Evolutionary conservation across 37 sponge, comb jelly and placozoan genomes (phyloP).

Genomic region (Theonella swinhoei): DNA sequence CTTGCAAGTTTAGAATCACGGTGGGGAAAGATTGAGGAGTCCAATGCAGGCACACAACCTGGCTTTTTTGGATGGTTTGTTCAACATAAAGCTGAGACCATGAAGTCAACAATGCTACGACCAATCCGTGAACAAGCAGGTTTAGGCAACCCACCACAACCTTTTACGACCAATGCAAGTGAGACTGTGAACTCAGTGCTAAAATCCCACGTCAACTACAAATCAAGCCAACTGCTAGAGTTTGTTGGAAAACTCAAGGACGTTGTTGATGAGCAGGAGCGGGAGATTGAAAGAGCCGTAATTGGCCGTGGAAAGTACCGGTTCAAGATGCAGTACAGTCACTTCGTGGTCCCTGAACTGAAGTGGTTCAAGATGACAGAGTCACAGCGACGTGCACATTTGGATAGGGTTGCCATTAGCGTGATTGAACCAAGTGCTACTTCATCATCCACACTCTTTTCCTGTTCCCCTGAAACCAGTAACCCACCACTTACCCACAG

Average conservation of each 20-base stretch:
- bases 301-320: slow-evolving; percentile 44
- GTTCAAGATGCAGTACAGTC: slow-evolving; percentile 13
- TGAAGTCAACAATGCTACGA: neutral
- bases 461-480: too few species aligned
- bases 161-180: slow-evolving; percentile 20
- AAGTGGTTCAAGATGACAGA: slow-evolving; percentile 39
- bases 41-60: neutral
- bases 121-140: slow-evolving; percentile 23
- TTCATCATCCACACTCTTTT: too few species aligned
- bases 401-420: slow-evolving; percentile 6
- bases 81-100: neutral
- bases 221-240: slow-evolving; percentile 22
- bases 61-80: slow-evolving; percentile 27
- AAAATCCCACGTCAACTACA: slow-evolving; percentile 45
- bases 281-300: slow-evolving; percentile 42
- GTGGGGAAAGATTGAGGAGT: neutral
- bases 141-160: slow-evolving; percentile 5
- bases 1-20: neutral
- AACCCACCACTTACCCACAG: too few species aligned
- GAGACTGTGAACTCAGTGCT: slow-evolving; percentile 21
- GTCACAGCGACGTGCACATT: neutral
- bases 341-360: slow-evolving; percentile 17
- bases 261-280: slow-evolving; percentile 36
- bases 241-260: slow-evolving; percentile 34
- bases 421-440: too few species aligned